A percentile compares a stretch with the other conserved stretches of the same genome.
Evolutionary conservation across 2,113 vertebrate species (phyloP).

Genomic region (Psammodynastes pulverulentus): DNA sequence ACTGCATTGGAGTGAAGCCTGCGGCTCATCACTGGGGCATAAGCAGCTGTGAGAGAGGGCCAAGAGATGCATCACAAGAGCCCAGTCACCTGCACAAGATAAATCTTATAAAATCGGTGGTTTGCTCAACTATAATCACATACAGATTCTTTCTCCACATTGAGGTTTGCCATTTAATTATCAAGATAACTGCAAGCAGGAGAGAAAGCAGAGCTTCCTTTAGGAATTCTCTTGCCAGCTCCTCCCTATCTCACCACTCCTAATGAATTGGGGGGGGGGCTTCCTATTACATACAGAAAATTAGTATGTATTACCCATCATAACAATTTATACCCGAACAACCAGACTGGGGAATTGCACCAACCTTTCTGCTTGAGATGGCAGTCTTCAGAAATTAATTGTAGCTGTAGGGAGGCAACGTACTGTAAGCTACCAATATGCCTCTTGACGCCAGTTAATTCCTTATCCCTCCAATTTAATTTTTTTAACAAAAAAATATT

Average conservation of each 20-base stretch:
- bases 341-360: neutral
- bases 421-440: neutral
- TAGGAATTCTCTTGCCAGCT: neutral
- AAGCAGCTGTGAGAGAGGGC: conserved; percentile 62
- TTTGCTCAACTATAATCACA: neutral
- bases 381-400: neutral
- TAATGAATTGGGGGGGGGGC: neutral
- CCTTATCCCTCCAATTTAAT: neutral
- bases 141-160: neutral
- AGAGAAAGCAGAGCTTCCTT: neutral
- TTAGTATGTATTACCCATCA: neutral
- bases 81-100: neutral
- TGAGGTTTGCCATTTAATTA: neutral
- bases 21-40: conserved; percentile 76
- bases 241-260: neutral
- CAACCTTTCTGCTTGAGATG: neutral
- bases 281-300: neutral
- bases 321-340: neutral
- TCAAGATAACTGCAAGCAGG: neutral
- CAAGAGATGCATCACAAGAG: neutral
- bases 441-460: neutral
- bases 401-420: neutral
- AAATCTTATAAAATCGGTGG: neutral
- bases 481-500: neutral
- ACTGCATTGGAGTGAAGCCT: conserved; percentile 79